These are phyloP conservation scores for Orientallactaga sibirica DNA, from an alignment of 2,797 vertebrate genomes.

Conservation along the genomic window DNA sequence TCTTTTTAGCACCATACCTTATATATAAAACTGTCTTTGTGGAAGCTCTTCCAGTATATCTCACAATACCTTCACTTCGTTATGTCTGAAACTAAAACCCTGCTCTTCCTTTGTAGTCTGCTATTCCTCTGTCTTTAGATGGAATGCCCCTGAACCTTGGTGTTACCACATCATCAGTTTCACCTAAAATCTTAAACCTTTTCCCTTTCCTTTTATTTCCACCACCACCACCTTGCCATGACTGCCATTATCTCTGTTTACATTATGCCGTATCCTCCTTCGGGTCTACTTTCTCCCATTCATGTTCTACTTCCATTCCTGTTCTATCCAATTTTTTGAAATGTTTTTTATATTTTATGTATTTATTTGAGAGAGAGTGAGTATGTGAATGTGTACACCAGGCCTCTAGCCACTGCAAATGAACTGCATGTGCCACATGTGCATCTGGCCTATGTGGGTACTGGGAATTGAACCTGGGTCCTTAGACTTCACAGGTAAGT, in stretches of 20 bases:
- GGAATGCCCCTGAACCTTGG: neutral
- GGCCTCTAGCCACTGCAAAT: too few relatives aligned
- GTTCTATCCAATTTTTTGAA: too few relatives aligned
- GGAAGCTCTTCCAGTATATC: neutral
- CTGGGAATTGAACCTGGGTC: too few relatives aligned
- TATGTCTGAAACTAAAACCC: conserved; percentile 25
- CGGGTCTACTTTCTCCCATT: neutral
- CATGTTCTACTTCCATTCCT: neutral
- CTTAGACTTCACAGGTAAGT: too few relatives aligned
- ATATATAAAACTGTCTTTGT: neutral
- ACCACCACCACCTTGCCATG: neutral
- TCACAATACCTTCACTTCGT: neutral
- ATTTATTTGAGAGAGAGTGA: too few relatives aligned
- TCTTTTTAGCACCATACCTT: neutral
- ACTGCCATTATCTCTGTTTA: neutral
- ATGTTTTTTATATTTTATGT: too few relatives aligned
- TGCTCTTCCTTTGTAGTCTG: neutral
- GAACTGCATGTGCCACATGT: too few relatives aligned
- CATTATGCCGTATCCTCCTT: neutral
- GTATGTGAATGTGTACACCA: too few relatives aligned
- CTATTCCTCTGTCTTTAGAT: neutral
- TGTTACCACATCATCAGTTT: neutral
- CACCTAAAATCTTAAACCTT: neutral
- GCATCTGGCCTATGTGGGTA: too few relatives aligned
- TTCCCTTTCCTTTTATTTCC: neutral